Conservation (phyloP, 2,888 invertebrate species). For the Ferdinandea cuprea region DNA sequence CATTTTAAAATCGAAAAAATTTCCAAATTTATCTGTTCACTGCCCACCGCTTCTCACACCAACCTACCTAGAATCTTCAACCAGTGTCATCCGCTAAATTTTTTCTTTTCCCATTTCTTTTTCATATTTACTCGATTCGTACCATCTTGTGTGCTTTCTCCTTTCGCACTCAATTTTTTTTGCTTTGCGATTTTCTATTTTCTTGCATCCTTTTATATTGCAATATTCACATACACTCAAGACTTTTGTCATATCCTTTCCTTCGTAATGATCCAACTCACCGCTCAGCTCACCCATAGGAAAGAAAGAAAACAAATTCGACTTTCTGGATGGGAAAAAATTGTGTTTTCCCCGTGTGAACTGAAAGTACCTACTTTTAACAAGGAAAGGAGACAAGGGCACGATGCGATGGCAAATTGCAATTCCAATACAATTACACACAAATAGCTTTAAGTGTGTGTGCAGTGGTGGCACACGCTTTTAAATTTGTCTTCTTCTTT, state of each 20-base stretch:
- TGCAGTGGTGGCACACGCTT: constrained; percentile 22
- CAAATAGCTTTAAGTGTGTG: constrained; percentile 45
- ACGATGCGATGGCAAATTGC: constrained; percentile 33
- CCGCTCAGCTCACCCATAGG: neutral
- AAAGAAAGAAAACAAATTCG: constrained; percentile 13
- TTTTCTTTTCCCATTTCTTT: constrained; percentile 45
- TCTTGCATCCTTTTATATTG: constrained; percentile 49
- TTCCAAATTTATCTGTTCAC: constrained; percentile 48
- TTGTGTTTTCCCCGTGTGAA: constrained; percentile 53
- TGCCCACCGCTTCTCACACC: neutral
- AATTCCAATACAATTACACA: constrained; percentile 46
- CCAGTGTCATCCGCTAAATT: constrained; percentile 13
- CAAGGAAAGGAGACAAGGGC: constrained; percentile 59
- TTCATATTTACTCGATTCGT: constrained; percentile 38
- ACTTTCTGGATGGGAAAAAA: constrained; percentile 52
- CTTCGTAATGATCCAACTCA: constrained; percentile 15
- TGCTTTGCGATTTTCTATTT: neutral
- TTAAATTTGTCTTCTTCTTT: constrained; percentile 7
- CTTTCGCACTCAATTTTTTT: constrained; percentile 28
- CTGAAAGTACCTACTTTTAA: constrained; percentile 55
- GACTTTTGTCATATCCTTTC: constrained; percentile 52
- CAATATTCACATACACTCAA: constrained; percentile 59
- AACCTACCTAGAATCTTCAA: neutral
- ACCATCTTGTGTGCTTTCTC: constrained; percentile 55
- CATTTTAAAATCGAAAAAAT: constrained; percentile 53